Base-by-base conservation (phyloP, 2,113 vertebrate species). In the Cyrtonyx montezumae region DNA sequence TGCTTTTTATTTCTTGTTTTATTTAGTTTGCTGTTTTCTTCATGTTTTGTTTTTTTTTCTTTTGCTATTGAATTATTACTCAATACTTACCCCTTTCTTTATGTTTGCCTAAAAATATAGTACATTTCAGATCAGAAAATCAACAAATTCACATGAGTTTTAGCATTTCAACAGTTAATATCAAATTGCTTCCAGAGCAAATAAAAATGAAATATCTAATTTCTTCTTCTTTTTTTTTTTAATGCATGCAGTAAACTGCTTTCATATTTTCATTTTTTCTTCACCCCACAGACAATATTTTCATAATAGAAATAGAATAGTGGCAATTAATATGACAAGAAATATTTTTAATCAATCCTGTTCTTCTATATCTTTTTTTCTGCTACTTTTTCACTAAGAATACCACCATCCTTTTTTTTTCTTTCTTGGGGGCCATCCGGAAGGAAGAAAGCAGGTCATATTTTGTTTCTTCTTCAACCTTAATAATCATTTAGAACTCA, bases 341-440 rank as follows among this genome's bases (percentile, higher is more conserved):
- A 82, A 40, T 59, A 79, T 45, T 68, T 83, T 83, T 48, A 58
- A 53, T 37, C 13, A 20, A 73, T 1, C 1, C 4, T 19, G 1
- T 46, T 62, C 37, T 18, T 63, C 9, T 69, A 21, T 58, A 37
- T 16, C 17, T 74, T 84, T 51, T 51, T 19, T 51, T 26, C 77
- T 34, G 8, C 13, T 45, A 3, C 2, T 76, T 12, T 32, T 90
- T 5, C 7, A 36, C 9, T 75, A 25, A 63, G 66, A 58, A 51
- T 2, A 30, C 13, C 0, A 51, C 1, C 25, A 1, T 10, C 0
- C 46, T 13, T 22, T 34, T 37, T 49, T 13, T 11, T 25, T 25
- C 15, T 11, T 65, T 20, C 21, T 20, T 15, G 26, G 49, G 13
- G 13, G 49, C 26, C 49, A 51, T 13, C 49, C 13, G 26, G 26